phyloP scores from a whole-genome alignment of 2,888 invertebrate species.

The Melanostoma mellinum region DNA sequence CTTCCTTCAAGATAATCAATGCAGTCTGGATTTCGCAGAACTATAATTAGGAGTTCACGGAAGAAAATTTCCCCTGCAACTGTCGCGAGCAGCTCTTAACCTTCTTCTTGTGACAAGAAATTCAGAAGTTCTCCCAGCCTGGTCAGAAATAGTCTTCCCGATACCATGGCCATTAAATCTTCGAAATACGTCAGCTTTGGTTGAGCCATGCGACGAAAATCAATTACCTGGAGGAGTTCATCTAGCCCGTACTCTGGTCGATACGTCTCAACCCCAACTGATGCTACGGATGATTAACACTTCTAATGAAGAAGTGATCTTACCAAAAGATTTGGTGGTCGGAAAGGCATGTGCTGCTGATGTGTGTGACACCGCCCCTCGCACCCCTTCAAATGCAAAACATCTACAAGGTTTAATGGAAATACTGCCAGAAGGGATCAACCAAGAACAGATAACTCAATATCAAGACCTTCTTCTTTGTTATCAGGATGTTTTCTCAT shows the following conservation, averaged over 20 bases:
- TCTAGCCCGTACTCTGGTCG: slow-evolving; percentile 2
- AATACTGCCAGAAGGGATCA: neutral
- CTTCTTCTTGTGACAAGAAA: neutral
- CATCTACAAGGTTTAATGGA: neutral
- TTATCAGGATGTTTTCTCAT: neutral
- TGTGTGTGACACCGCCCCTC: neutral
- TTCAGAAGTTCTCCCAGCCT: neutral
- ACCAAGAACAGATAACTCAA: neutral
- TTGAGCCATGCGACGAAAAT: slow-evolving; percentile 1
- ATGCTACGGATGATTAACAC: too few species aligned
- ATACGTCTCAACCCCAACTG: too few species aligned
- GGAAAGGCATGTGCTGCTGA: neutral
- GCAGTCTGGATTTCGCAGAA: neutral
- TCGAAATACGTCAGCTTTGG: neutral
- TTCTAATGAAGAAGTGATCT: neutral
- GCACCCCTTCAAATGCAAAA: neutral
- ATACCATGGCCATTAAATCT: neutral
- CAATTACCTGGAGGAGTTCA: neutral
- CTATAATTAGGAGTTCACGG: neutral
- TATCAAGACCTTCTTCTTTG: slow-evolving; percentile 1
- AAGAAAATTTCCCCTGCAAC: neutral
- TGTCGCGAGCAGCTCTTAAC: neutral
- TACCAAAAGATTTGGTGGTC: neutral
- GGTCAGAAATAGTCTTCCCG: neutral
- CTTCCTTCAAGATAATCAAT: neutral